Percentiles rank a stretch among this genome's conserved stretches.
These are phyloP conservation scores for Schizopygopsis pylzovi DNA, from an alignment of 2,797 vertebrate species.

Conservation along the genomic window DNA sequence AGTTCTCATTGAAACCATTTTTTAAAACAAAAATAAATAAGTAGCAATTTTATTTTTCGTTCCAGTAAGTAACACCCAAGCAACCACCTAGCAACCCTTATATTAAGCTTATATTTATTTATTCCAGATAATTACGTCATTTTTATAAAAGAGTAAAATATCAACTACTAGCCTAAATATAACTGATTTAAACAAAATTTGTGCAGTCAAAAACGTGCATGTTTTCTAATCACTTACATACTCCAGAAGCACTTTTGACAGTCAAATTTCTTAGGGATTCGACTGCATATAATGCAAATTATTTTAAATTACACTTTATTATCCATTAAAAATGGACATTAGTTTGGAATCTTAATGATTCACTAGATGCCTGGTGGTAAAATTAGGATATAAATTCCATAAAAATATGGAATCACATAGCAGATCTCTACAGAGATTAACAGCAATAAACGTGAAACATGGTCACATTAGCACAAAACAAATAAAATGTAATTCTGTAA, in stretches of 20 bases:
- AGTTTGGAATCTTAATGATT: background rate
- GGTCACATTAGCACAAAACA: conserved; percentile 19
- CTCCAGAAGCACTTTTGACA: background rate
- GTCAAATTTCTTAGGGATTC: background rate
- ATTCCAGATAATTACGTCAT: background rate
- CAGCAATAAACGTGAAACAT: conserved; percentile 31
- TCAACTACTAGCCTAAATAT: background rate
- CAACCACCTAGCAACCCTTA: background rate
- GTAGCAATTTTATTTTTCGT: background rate
- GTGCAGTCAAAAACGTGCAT: background rate
- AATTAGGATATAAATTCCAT: background rate
- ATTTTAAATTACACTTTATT: background rate
- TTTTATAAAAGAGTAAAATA: background rate
- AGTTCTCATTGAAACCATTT: background rate
- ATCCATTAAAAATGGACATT: conserved; percentile 15
- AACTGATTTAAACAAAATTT: background rate
- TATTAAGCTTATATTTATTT: background rate
- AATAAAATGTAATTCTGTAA: conserved; percentile 22
- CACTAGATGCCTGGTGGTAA: background rate
- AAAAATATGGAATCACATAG: background rate
- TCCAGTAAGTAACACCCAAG: background rate
- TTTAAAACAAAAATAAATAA: background rate
- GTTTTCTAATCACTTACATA: background rate
- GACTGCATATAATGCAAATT: background rate
- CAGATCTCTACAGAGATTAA: conserved; percentile 13